A percentile compares a stretch with the other conserved stretches of the same genome.
Conservation (phyloP, 2,797 vertebrate species). For the Onychomys arenicola region DNA sequence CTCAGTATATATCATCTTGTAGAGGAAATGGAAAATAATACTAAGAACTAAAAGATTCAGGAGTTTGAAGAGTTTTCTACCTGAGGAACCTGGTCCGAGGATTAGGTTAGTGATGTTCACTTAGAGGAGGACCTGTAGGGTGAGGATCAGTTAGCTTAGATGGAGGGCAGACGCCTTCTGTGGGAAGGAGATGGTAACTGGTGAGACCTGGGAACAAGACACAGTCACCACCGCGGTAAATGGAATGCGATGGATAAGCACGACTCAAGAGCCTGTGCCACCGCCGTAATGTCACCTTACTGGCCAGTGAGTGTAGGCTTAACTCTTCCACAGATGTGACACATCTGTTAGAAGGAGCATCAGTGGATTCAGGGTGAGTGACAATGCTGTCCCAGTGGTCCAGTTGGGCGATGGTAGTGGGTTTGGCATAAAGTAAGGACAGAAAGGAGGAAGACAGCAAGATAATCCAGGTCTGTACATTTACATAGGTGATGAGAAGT, state of each 20-base stretch:
- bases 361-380: background rate
- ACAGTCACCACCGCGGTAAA: background rate
- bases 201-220: background rate
- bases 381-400: background rate
- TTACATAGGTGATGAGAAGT: background rate
- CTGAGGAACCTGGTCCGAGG: background rate
- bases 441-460: background rate
- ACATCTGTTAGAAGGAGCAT: background rate
- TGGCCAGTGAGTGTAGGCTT: background rate
- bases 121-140: background rate
- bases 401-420: background rate
- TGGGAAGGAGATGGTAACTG: background rate
- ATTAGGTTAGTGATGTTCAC: background rate
- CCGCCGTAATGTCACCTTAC: background rate
- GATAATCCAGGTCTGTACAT: background rate
- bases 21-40: background rate
- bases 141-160: background rate
- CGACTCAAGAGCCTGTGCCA: background rate
- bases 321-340: background rate
- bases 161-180: background rate
- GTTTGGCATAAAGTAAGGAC: background rate
- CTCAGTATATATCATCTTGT: background rate
- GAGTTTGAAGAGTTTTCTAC: background rate
- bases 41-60: background rate
- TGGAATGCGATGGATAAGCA: background rate